These are phyloP conservation scores for Tenthredo distinguenda DNA, from an alignment of 2,888 invertebrate species.

Conservation along the genomic window DNA sequence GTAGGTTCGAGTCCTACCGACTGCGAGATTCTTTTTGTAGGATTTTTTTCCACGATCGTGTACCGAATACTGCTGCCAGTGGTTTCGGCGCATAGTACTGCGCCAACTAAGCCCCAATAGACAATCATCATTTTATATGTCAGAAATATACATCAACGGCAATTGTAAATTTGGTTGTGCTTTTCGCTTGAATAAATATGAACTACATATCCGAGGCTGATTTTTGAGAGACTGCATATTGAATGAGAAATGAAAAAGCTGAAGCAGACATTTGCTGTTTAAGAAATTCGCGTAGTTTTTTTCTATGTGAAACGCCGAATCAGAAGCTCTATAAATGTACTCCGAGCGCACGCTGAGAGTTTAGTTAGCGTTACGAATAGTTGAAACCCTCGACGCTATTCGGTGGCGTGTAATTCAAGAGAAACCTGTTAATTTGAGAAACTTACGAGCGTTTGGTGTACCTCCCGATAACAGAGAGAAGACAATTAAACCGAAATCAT, in stretches of 20 bases:
- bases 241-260: neutral
- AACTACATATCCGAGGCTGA: neutral
- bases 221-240: neutral
- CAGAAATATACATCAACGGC: neutral
- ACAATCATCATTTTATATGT: neutral
- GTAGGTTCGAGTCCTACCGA: constrained; percentile 95
- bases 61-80: neutral
- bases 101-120: neutral
- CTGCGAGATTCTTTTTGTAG: constrained; percentile 80
- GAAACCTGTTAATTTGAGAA: constrained; percentile 5
- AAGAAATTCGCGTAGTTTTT: neutral
- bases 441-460: neutral
- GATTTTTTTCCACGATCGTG: neutral
- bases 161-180: neutral
- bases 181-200: neutral
- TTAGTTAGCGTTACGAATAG: neutral
- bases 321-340: neutral
- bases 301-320: neutral
- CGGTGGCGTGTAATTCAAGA: neutral
- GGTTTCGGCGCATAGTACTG: neutral
- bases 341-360: neutral
- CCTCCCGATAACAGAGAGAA: constrained; percentile 5
- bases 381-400: neutral
- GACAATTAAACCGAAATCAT: constrained; percentile 25
- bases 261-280: neutral